Conservation (phyloP, 2,797 vertebrate genomes). For the Galaxias olidus region DNA sequence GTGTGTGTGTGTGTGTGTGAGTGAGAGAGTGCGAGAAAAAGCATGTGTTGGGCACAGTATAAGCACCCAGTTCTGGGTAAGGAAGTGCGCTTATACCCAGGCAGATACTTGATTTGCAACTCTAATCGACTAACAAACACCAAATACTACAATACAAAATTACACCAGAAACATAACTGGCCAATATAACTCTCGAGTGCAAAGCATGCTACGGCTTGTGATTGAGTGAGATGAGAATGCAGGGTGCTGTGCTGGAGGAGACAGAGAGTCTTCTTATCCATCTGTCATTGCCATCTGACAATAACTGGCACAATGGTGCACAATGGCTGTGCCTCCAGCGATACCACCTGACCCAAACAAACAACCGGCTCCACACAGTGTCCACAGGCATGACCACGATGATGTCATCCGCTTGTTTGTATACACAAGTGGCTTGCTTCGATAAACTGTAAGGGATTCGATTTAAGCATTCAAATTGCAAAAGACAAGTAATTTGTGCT, state of each 20-base stretch:
- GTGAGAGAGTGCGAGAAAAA: background rate
- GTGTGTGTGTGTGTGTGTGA: background rate
- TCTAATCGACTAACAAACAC: background rate
- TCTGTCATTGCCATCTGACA: background rate
- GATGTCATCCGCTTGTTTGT: no score
- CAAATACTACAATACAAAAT: no score
- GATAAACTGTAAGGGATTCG: no score
- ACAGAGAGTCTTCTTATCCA: constrained; percentile 10
- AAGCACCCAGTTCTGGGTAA: constrained; percentile 12
- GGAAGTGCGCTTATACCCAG: constrained; percentile 17
- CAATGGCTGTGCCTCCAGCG: no score
- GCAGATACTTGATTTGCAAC: background rate
- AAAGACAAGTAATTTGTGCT: no score
- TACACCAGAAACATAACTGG: constrained; percentile 16
- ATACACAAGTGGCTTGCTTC: no score
- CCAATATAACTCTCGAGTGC: background rate
- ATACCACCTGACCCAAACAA: no score
- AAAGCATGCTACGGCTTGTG: constrained; percentile 7
- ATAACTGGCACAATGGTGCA: no score
- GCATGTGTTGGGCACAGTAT: constrained; percentile 7
- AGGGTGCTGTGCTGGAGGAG: background rate
- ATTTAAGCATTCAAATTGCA: no score
- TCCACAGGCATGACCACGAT: constrained; percentile 5
- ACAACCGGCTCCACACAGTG: constrained; percentile 14
- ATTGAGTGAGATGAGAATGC: constrained; percentile 5